Conservation (phyloP, 1,140 invertebrate genomes). For the Cardiocondyla obscurior region DNA sequence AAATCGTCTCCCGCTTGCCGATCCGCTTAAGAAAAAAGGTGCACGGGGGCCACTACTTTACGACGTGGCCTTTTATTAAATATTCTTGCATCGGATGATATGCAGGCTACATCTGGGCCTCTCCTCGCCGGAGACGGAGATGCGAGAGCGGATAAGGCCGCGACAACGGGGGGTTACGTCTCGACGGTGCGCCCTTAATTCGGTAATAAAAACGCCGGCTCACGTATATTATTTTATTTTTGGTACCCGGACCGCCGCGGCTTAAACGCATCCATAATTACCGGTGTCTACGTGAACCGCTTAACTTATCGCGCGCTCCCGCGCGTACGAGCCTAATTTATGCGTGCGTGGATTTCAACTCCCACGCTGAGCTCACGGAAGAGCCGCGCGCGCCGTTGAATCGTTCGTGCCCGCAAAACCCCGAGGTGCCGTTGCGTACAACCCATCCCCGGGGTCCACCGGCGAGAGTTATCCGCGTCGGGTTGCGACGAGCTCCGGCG, state of each 20-base stretch:
- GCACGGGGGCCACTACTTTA: conserved; percentile 32
- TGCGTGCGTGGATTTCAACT: conserved; percentile 78
- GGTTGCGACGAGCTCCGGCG: conserved; percentile 61
- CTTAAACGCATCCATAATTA: conserved; percentile 84
- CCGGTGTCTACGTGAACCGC: conserved; percentile 81
- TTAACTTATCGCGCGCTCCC: conserved; percentile 79
- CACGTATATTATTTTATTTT: conserved; percentile 84
- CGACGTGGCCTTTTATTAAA: conserved; percentile 54
- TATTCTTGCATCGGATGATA: conserved; percentile 68
- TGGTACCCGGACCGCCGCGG: conserved; percentile 82
- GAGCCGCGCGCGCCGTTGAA: conserved; percentile 50
- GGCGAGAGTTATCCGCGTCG: conserved; percentile 68
- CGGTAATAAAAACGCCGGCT: conserved; percentile 81
- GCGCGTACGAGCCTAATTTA: conserved; percentile 76
- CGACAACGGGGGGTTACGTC: conserved; percentile 74
- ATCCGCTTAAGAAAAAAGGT: conserved; percentile 1
- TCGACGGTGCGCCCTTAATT: conserved; percentile 79
- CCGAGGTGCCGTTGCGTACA: background rate
- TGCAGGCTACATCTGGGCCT: conserved; percentile 68
- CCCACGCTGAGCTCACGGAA: conserved; percentile 69
- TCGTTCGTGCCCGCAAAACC: conserved; percentile 68
- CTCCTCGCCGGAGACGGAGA: conserved; percentile 67
- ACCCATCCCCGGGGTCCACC: conserved; percentile 44
- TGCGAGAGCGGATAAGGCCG: conserved; percentile 75
- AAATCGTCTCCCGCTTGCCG: conserved; percentile 6